Conservation (phyloP, 1,140 invertebrate genomes). For the Euwallacea similis region DNA sequence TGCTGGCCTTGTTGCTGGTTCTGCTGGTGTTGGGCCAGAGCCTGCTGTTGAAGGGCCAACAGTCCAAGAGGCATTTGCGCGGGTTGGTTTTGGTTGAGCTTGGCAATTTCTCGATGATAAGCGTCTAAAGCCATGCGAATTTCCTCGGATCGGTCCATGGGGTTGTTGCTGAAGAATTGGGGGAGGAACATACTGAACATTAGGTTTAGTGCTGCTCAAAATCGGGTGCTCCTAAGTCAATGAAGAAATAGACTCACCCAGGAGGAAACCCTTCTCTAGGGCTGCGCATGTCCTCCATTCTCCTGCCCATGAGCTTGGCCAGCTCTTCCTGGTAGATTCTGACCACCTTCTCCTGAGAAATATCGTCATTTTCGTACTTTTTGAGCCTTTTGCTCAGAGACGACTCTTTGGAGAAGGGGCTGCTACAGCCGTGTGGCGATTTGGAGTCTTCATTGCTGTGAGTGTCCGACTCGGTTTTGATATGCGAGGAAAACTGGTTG, state of each 20-base stretch:
- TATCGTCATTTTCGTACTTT: conserved; percentile 91
- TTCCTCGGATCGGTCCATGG: conserved; percentile 78
- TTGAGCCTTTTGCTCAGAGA: conserved; percentile 74
- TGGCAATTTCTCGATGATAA: conserved; percentile 88
- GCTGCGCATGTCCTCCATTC: conserved; percentile 71
- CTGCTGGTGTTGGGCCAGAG: conserved; percentile 61
- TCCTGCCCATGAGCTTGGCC: conserved; percentile 84
- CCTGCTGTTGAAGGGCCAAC: conserved; percentile 73
- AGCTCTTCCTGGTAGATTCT: conserved; percentile 96
- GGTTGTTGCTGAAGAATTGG: conserved; percentile 70
- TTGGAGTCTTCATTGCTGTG: conserved; percentile 79
- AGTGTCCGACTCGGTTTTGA: conserved; percentile 63
- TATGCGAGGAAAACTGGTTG: conserved; percentile 63
- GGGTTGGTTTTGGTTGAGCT: conserved; percentile 70
- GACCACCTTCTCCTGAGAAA: conserved; percentile 95
- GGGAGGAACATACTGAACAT: conserved; percentile 75
- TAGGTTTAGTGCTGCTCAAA: conserved; percentile 69
- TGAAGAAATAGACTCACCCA: conserved; percentile 59
- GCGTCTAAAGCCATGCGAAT: conserved; percentile 87
- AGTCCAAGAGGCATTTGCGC: conserved; percentile 62
- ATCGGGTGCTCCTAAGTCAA: neutral
- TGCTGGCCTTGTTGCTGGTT: conserved; percentile 62
- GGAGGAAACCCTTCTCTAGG: conserved; percentile 68
- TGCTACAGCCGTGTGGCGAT: conserved; percentile 75
- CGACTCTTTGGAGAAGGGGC: conserved; percentile 72